phyloP scores from a whole-genome alignment of 1,140 invertebrate species.

The Galleria mellonella region DNA sequence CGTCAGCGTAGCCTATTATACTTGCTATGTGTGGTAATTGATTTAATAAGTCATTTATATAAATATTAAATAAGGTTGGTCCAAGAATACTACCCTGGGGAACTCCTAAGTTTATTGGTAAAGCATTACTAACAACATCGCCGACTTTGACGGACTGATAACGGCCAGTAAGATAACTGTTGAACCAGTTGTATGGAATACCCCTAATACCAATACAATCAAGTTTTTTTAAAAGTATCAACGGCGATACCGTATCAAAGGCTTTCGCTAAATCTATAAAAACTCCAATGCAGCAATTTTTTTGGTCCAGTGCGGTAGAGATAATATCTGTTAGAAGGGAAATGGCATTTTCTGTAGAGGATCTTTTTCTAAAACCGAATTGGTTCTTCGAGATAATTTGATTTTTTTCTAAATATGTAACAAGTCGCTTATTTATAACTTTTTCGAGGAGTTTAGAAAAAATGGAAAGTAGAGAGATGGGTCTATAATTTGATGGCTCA shows the following conservation, averaged over 20 bases:
- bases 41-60: background rate
- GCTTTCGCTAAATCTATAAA: background rate
- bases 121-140: background rate
- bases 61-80: background rate
- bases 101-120: background rate
- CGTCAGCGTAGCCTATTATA: no score
- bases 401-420: background rate
- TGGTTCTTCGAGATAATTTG: background rate
- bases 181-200: background rate
- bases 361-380: conserved; percentile 1
- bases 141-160: background rate
- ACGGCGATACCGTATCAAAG: background rate
- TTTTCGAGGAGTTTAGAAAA: conserved; percentile 6
- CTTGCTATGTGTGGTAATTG: background rate
- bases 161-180: background rate
- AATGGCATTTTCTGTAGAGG: conserved; percentile 1
- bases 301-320: background rate
- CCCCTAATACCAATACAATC: background rate
- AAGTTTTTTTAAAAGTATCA: background rate
- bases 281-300: background rate
- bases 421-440: conserved; percentile 2
- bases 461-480: conserved; percentile 2
- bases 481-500: conserved; percentile 1
- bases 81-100: background rate
- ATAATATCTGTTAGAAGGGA: background rate